Evolutionary conservation across 2,888 invertebrate genomes (phyloP).

Genomic region (Drosophila cracens): DNA sequence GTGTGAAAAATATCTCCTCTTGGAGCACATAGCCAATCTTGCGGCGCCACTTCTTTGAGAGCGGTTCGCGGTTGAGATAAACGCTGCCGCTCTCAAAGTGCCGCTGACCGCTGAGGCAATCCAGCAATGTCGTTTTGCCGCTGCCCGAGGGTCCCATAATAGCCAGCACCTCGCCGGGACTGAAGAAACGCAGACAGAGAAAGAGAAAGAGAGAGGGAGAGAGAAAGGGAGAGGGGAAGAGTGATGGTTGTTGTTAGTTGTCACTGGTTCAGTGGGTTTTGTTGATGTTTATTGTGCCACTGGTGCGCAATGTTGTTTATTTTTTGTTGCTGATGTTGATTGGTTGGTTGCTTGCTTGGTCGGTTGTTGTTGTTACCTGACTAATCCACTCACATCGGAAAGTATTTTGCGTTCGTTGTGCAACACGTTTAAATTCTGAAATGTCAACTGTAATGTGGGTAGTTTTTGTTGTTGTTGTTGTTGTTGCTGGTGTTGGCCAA

Average conservation of each 20-base stretch:
- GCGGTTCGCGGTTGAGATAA: slow-evolving; percentile 87
- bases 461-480: slow-evolving; percentile 83
- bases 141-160: slow-evolving; percentile 93
- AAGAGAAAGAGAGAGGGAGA: slow-evolving; percentile 1
- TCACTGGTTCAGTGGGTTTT: slow-evolving; percentile 55
- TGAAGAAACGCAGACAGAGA: slow-evolving; percentile 54
- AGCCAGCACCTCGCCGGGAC: slow-evolving; percentile 91
- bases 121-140: slow-evolving; percentile 92
- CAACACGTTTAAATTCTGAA: slow-evolving; percentile 87
- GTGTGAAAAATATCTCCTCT: slow-evolving; percentile 92
- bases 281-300: slow-evolving; percentile 46
- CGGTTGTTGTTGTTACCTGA: slow-evolving; percentile 83
- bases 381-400: slow-evolving; percentile 90
- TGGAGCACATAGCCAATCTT: slow-evolving; percentile 93
- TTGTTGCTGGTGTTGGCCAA: slow-evolving; percentile 19
- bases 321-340: slow-evolving; percentile 33
- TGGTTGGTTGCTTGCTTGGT: slow-evolving; percentile 33
- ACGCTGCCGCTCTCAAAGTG: slow-evolving; percentile 89
- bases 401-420: slow-evolving; percentile 87
- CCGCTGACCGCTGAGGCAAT: slow-evolving; percentile 90
- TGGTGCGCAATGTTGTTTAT: slow-evolving; percentile 17
- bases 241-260: slow-evolving; percentile 42
- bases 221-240: slow-evolving; percentile 7
- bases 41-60: slow-evolving; percentile 90
- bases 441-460: slow-evolving; percentile 88